phyloP scores from a whole-genome alignment of 2,888 invertebrate species.

The Ctena decussata region DNA sequence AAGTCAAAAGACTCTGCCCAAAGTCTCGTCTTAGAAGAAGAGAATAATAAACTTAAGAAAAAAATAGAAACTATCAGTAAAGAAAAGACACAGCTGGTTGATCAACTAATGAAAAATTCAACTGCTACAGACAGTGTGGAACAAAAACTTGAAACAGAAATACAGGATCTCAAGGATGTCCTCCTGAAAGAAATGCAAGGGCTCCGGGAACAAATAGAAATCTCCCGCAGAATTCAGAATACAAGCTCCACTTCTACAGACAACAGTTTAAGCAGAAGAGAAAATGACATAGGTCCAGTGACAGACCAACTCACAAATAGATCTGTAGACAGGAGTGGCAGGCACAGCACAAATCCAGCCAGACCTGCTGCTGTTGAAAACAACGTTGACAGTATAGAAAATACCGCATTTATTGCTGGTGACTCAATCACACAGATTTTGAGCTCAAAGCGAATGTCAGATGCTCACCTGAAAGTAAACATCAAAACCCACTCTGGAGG shows the following conservation, averaged over 20 bases:
- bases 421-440: not conserved
- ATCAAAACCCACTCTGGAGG: not conserved
- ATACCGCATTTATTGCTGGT: not conserved
- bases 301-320: too few relatives aligned
- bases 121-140: not conserved
- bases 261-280: too few relatives aligned
- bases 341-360: too few relatives aligned
- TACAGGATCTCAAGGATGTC: not conserved
- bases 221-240: not conserved
- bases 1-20: not conserved
- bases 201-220: not conserved
- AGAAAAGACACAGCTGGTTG: not conserved
- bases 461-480: not conserved
- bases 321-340: too few relatives aligned
- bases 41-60: not conserved
- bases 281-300: too few relatives aligned
- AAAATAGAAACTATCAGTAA: not conserved
- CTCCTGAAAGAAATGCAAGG: not conserved
- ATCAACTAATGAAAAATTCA: not conserved
- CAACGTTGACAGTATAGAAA: not conserved
- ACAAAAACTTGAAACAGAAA: not conserved
- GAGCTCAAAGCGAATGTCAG: not conserved
- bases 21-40: not conserved
- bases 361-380: too few relatives aligned
- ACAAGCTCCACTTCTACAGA: too few relatives aligned